These are phyloP conservation scores for Protaetia brevitarsis DNA, from an alignment of 1,140 invertebrate genomes.

Conservation along the genomic window DNA sequence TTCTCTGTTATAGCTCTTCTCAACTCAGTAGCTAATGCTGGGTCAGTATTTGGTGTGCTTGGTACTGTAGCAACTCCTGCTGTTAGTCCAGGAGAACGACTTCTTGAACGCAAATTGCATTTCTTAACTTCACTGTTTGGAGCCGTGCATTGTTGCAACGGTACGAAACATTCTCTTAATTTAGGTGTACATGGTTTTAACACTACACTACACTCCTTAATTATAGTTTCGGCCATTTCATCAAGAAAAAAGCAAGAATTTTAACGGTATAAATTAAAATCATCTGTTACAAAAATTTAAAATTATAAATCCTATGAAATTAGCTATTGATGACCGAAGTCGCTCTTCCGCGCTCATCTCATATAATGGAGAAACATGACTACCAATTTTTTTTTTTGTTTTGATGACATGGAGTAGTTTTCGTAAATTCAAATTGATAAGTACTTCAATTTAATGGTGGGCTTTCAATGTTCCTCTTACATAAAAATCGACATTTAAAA, in stretches of 20 bases:
- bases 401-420: no score
- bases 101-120: no score
- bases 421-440: no score
- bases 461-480: no score
- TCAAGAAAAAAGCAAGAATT: neutral
- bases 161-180: conserved; percentile 8
- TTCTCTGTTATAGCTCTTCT: conserved; percentile 58
- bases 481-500: no score
- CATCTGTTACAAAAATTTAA: neutral
- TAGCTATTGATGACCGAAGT: neutral
- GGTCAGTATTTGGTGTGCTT: conserved; percentile 49
- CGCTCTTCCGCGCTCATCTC: no score
- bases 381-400: no score
- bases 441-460: no score
- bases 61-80: no score
- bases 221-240: neutral
- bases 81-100: no score
- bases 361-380: no score
- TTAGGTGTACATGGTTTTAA: conserved; percentile 1
- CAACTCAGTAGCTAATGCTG: conserved; percentile 58
- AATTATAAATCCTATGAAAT: neutral
- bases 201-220: conserved; percentile 11
- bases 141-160: neutral
- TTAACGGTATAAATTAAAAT: neutral
- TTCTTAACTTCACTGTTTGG: neutral